These are phyloP conservation scores for Oxycera nigricornis DNA, from an alignment of 2,888 invertebrate species.

Conservation along the genomic window DNA sequence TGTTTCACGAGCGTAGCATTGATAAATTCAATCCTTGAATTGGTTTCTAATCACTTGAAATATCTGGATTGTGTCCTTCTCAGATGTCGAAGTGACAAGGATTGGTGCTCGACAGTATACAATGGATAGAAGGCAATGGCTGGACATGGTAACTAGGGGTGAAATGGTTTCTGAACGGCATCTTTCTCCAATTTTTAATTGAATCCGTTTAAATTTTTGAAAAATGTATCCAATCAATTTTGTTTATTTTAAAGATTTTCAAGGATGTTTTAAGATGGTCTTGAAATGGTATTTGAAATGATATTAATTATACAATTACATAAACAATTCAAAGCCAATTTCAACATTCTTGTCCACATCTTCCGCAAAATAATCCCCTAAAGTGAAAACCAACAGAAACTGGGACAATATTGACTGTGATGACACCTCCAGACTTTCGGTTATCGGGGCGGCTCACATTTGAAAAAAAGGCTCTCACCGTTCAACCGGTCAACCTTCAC, in stretches of 20 bases:
- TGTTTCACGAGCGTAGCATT: not conserved
- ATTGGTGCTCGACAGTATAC: not conserved
- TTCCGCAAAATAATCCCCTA: not conserved
- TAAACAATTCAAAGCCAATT: not conserved
- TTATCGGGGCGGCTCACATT: constrained; percentile 13
- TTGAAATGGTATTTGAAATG: not conserved
- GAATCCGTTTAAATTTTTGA: no score
- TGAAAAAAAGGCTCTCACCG: not conserved
- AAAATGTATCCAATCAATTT: no score
- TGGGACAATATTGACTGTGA: constrained; percentile 25
- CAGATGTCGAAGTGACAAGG: not conserved
- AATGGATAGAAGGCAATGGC: no score
- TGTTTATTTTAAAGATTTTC: no score
- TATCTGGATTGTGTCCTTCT: not conserved
- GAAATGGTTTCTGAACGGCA: not conserved
- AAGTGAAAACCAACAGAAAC: not conserved
- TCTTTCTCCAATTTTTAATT: no score
- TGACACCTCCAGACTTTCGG: constrained; percentile 19
- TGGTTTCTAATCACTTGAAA: constrained; percentile 34
- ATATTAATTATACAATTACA: not conserved
- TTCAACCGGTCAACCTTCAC: not conserved
- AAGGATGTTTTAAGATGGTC: no score
- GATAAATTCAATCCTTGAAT: not conserved
- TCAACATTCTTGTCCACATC: not conserved
- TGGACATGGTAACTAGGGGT: no score